Evolutionary conservation across 1,140 invertebrate species (phyloP).

Genomic region (Trigoniulus corallinus): DNA sequence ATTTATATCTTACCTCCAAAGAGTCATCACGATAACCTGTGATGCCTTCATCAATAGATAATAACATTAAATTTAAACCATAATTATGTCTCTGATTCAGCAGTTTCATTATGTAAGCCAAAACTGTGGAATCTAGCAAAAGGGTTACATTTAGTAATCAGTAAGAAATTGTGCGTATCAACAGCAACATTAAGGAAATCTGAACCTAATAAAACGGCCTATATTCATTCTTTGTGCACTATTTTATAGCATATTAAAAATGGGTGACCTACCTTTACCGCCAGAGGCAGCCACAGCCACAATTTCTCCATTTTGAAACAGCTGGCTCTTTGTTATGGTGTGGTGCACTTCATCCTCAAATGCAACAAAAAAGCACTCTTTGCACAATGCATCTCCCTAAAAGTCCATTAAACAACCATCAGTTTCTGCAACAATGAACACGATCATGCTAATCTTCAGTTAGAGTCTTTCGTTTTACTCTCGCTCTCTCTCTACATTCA

Average conservation of each 20-base stretch:
- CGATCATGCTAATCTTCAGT: background rate
- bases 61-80: slow-evolving; percentile 70
- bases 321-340: slow-evolving; percentile 66
- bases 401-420: slow-evolving; percentile 1
- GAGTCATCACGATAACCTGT: slow-evolving; percentile 97
- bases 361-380: slow-evolving; percentile 83
- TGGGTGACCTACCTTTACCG: slow-evolving; percentile 49
- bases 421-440: background rate
- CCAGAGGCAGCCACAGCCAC: slow-evolving; percentile 94
- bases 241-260: background rate
- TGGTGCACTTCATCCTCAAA: slow-evolving; percentile 95
- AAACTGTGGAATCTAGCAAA: slow-evolving; percentile 76
- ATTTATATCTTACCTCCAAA: slow-evolving; percentile 44
- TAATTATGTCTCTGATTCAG: slow-evolving; percentile 86
- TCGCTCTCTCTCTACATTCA: too few species aligned
- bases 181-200: too few species aligned
- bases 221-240: background rate
- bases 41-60: slow-evolving; percentile 98
- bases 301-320: slow-evolving; percentile 71
- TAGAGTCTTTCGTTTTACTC: background rate
- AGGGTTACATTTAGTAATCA: background rate
- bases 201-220: too few species aligned
- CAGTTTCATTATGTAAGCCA: slow-evolving; percentile 78
- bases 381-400: slow-evolving; percentile 68
- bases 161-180: background rate